These are phyloP conservation scores for Drosophila orosa DNA, from an alignment of 1,140 invertebrate genomes.

Conservation along the genomic window DNA sequence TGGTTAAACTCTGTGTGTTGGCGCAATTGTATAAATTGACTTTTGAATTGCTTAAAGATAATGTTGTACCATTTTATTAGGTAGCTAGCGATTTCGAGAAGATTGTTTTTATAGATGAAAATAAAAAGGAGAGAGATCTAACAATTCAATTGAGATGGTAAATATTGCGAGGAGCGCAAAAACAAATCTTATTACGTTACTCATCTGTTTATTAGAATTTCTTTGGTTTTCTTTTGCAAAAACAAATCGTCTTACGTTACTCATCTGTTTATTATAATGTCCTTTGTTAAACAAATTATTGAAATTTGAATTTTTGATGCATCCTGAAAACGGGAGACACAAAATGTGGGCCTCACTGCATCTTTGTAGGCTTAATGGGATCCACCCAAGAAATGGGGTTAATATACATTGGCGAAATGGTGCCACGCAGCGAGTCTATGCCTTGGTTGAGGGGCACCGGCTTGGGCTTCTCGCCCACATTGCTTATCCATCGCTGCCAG, in stretches of 20 bases:
- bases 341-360: background rate
- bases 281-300: too few species aligned
- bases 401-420: conserved; percentile 55
- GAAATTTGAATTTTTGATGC: conserved; percentile 3
- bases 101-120: background rate
- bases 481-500: conserved; percentile 57
- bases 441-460: conserved; percentile 74
- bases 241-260: too few species aligned
- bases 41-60: conserved; percentile 58
- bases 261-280: too few species aligned
- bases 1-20: conserved; percentile 67
- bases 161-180: too few species aligned
- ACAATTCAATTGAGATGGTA: background rate
- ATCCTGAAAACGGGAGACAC: background rate
- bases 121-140: too few species aligned
- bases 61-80: conserved; percentile 14
- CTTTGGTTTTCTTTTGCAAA: too few species aligned
- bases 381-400: conserved; percentile 59
- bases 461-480: conserved; percentile 57
- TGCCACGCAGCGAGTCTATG: conserved; percentile 60
- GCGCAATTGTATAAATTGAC: conserved; percentile 73
- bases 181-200: too few species aligned
- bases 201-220: too few species aligned
- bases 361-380: background rate
- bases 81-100: too few species aligned